Evolutionary conservation across 2,797 vertebrate genomes (phyloP).

Genomic region (Anolis apletophallus): DNA sequence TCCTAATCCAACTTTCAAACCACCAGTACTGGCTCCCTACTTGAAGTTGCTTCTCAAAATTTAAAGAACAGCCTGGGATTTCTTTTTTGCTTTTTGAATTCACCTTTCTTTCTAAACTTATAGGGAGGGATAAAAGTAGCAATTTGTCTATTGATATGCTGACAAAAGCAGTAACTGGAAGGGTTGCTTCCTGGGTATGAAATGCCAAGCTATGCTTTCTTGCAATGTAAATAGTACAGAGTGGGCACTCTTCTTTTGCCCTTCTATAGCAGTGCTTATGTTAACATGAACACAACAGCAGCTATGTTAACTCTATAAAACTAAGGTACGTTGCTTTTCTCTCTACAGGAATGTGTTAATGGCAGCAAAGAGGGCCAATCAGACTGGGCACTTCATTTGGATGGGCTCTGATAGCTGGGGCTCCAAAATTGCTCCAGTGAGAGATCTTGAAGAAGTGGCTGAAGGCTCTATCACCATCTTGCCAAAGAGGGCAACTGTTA

Average conservation of each 20-base stretch:
- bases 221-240: neutral
- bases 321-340: conserved; percentile 49
- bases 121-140: neutral
- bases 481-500: conserved; percentile 90
- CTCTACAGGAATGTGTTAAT: conserved; percentile 87
- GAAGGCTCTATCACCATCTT: conserved; percentile 94
- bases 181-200: neutral
- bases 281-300: neutral
- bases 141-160: neutral
- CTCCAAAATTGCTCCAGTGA: conserved; percentile 91
- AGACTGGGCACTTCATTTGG: conserved; percentile 96
- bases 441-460: conserved; percentile 92
- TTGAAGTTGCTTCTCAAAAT: neutral
- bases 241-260: neutral
- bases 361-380: conserved; percentile 91
- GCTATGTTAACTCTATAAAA: neutral
- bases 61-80: neutral
- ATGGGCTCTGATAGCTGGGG: conserved; percentile 98
- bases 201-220: neutral
- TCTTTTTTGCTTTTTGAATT: neutral
- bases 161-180: neutral
- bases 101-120: neutral
- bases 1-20: too few relatives aligned
- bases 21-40: too few relatives aligned
- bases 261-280: neutral